Evolutionary conservation across 1,140 invertebrate species (phyloP).

Genomic region (Drosophila rhopaloa): DNA sequence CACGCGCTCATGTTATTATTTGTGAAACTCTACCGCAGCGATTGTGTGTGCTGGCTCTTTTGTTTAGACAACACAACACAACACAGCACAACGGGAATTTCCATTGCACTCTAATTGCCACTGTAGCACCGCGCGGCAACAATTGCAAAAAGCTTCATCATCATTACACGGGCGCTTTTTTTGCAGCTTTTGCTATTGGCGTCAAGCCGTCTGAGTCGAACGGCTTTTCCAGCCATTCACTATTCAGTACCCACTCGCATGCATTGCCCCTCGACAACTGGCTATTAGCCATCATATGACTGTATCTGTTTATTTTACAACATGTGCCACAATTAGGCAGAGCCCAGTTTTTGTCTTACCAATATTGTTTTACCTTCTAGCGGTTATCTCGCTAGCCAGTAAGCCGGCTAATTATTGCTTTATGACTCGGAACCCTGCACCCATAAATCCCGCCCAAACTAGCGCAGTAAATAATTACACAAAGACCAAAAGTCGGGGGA

Average conservation of each 20-base stretch:
- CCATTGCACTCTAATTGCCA: slow-evolving; percentile 70
- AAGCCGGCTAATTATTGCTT: slow-evolving; percentile 53
- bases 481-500: neutral
- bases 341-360: slow-evolving; percentile 30
- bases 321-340: slow-evolving; percentile 54
- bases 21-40: slow-evolving; percentile 40
- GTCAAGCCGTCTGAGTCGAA: slow-evolving; percentile 79
- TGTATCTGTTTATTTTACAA: slow-evolving; percentile 22
- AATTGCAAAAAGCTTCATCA: slow-evolving; percentile 70
- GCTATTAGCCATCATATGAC: neutral
- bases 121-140: slow-evolving; percentile 34
- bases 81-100: slow-evolving; percentile 62
- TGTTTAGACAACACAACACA: slow-evolving; percentile 32
- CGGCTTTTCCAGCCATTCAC: slow-evolving; percentile 68
- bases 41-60: slow-evolving; percentile 30
- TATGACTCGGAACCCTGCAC: slow-evolving; percentile 38
- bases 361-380: slow-evolving; percentile 10
- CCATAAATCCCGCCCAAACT: slow-evolving; percentile 31
- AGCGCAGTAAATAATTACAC: slow-evolving; percentile 17
- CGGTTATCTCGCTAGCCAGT: slow-evolving; percentile 29
- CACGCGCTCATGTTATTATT: slow-evolving; percentile 10
- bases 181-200: slow-evolving; percentile 63
- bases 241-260: slow-evolving; percentile 54
- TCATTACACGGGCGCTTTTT: slow-evolving; percentile 66
- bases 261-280: slow-evolving; percentile 21